Base-by-base conservation (phyloP, 2,797 vertebrate species). In the Hemibagrus guttatus region DNA sequence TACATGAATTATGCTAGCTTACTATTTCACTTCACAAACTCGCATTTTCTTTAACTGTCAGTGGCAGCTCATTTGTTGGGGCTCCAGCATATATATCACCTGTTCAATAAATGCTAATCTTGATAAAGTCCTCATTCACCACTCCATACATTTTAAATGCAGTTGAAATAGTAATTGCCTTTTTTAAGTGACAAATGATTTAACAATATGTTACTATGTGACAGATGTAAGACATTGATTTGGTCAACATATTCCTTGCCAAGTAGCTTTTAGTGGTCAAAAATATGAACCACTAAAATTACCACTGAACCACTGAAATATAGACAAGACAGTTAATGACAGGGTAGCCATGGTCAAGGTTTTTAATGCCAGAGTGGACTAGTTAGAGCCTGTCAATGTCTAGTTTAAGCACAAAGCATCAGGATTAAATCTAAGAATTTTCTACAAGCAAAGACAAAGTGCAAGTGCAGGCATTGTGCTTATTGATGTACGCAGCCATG, bases 21-120 rank as follows among this genome's bases (percentile, higher is more conserved):
- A 83, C 85, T 71, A 86, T 71, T 84, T 88, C 46, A 89, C 85
- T 87, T 87, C 63, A 78, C 75, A 86, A 42, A 71, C 76, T 35
- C 42, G 9, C 23, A 1, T 61, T 61, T 80, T 58, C 52, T 78
- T 9, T 28, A 54, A 46, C 16, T 16, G 14, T 78, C 9, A 35
- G 28, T 42, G 23, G 13, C 39, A 81, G 35, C 35, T 81, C 58
- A 81, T 63, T 4, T 78, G 49, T 13, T 16, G 13, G 12, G 23
- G 0, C 21, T 21, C 8, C 71, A 74, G 2, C 35, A 4, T 71
- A 39, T 42, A 23, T 72, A 26, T 72, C 21, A 72, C 11, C 19
- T 12, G 11, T 72, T 72, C 3, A 46, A 72, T 49, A 72, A 49
- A 72, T 72, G 39, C 19, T 71, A 46, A 42, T 46, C 66, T 35